Conservation (phyloP, 2,888 invertebrate genomes). For the Mamestra brassicae region DNA sequence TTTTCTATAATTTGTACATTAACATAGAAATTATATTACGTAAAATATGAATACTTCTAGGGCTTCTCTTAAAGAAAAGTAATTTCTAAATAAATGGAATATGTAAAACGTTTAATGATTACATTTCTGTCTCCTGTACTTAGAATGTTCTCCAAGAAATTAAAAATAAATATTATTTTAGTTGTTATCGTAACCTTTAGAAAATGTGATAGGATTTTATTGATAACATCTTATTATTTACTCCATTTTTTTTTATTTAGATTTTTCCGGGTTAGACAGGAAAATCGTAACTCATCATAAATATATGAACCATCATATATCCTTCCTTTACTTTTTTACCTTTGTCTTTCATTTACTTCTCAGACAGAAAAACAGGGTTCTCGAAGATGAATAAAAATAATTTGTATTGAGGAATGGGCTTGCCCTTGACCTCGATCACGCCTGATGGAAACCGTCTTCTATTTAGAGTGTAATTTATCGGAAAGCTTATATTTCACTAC, state of each 20-base stretch:
- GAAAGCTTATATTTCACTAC: too few species aligned
- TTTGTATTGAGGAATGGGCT: too few species aligned
- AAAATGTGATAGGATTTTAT: background rate
- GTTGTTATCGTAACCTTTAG: background rate
- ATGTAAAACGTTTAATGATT: constrained; percentile 32
- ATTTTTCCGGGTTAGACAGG: background rate
- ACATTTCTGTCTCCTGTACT: constrained; percentile 24
- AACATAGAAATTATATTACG: constrained; percentile 50
- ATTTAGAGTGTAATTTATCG: too few species aligned
- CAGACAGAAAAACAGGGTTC: background rate
- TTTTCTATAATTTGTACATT: constrained; percentile 46
- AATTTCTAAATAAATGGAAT: constrained; percentile 22
- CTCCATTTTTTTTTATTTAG: background rate
- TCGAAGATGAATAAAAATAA: background rate
- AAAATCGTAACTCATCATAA: background rate
- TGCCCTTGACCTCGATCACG: too few species aligned
- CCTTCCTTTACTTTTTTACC: too few species aligned
- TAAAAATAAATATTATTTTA: constrained; percentile 23
- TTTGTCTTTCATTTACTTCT: too few species aligned
- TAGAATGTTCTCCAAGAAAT: constrained; percentile 12
- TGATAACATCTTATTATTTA: background rate
- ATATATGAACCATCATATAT: too few species aligned
- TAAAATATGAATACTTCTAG: constrained; percentile 16
- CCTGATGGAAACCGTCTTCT: too few species aligned
- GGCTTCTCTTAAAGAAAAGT: constrained; percentile 17